Conservation (phyloP, 1,140 invertebrate species). For the Pseudoatta argentina region DNA sequence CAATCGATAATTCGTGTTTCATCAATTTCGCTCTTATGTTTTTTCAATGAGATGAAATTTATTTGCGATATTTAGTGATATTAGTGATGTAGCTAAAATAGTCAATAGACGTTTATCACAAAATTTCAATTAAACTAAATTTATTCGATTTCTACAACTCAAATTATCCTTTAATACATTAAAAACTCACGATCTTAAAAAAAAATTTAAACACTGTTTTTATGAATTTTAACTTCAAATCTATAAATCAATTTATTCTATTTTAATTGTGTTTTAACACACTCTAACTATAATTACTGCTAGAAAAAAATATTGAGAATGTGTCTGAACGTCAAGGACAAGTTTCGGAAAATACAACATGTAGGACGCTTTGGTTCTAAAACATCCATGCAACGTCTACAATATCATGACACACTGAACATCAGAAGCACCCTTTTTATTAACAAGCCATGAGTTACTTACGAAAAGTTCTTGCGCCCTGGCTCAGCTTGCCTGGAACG, state of each 20-base stretch:
- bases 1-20: constrained; percentile 35
- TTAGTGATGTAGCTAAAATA: background rate
- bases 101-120: background rate
- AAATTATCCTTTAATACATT: background rate
- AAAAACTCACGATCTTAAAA: background rate
- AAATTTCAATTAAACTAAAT: constrained; percentile 17
- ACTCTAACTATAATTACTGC: background rate
- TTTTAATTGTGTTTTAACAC: background rate
- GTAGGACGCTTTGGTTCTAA: background rate
- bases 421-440: background rate
- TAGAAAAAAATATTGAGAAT: background rate
- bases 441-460: constrained; percentile 44
- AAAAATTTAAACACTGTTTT: background rate
- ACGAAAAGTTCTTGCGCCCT: constrained; percentile 30
- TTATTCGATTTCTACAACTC: background rate
- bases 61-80: background rate
- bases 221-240: background rate
- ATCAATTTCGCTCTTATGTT: background rate
- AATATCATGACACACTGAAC: background rate
- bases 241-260: constrained; percentile 7
- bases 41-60: constrained; percentile 18
- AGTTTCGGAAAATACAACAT: background rate
- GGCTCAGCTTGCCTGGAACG: constrained; percentile 19
- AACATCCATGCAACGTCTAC: background rate
- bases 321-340: background rate